Evolutionary conservation across 2,797 vertebrate species (phyloP), one percentile per base, ranked within the genome.

Genomic region (Prionace glauca): DNA sequence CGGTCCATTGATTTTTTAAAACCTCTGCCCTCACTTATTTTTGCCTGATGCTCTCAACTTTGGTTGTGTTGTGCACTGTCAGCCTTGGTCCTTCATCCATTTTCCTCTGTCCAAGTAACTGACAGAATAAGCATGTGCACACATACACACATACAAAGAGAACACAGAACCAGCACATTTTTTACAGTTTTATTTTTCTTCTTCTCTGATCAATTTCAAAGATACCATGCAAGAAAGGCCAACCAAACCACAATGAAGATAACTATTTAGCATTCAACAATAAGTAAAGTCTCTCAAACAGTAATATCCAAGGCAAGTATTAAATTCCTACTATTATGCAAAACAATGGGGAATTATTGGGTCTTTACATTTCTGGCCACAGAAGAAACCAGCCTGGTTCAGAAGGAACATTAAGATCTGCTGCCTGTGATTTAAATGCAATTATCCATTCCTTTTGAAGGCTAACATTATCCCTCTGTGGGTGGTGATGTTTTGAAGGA

Each of bases 381-480:
- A 91, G 32, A 36, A 91, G 88, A 91, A 62, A 60, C 16, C 8
- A 12, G 14, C 29, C 60, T 65, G 24, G 32, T 91, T 91, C 32
- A 22, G 88, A 14, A n/a, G 32, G 88, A n/a, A 91, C 88, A 65
- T n/a, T 91, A 91, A 91, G 60, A 62, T 36, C 60, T n/a, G 32
- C 29, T 65, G 60, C 22, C 16, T 91, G 16, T 91, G 88, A 62
- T 65, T 91, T 67, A 65, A 91, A 91, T 65, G 29, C 26, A 67
- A 91, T 65, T 65, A 91, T 65, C 60, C 65, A n/a, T 91, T 65
- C 32, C 56, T 91, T 36, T 91, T 91, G 16, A 91, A 91, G 60
- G 60, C 65, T 91, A 91, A 36, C 60, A n/a, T 91, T 91, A 65
- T 91, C 60, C 60, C 60, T 91, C 88, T n/a, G 88, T 91, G 29